These are phyloP conservation scores for Phrynocephalus guinanensis DNA, from an alignment of 2,797 vertebrate species.

Conservation along the genomic window DNA sequence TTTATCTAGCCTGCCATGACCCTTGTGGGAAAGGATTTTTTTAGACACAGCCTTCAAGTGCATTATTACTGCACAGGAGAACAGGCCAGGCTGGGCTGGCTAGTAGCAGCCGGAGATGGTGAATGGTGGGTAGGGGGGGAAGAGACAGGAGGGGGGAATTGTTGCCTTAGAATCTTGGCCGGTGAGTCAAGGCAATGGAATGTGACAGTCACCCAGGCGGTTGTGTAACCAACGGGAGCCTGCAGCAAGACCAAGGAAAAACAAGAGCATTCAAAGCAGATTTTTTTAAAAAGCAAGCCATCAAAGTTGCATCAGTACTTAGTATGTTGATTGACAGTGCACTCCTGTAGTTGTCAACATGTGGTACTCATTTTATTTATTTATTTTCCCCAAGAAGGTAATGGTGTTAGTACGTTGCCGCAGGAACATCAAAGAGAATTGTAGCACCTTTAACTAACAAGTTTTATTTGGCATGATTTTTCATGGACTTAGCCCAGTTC, in stretches of 20 bases:
- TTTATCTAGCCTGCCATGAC: conserved; percentile 65
- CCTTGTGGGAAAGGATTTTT: conserved; percentile 67
- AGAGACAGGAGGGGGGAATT: conserved; percentile 55
- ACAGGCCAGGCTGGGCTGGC: conserved; percentile 64
- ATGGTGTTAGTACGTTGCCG: too few species aligned
- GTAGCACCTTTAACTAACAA: too few species aligned
- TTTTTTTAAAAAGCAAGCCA: neutral
- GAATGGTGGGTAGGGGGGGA: neutral
- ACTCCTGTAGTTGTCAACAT: neutral
- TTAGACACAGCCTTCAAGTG: conserved; percentile 65
- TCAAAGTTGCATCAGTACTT: neutral
- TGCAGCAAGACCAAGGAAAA: conserved; percentile 55
- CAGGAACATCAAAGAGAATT: too few species aligned
- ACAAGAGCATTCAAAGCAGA: neutral
- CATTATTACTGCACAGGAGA: conserved; percentile 62
- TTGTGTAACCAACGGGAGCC: conserved; percentile 66
- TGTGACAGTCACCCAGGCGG: conserved; percentile 62
- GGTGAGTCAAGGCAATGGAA: conserved; percentile 76
- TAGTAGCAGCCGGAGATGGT: conserved; percentile 66
- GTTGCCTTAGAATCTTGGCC: conserved; percentile 70
- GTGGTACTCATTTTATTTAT: neutral
- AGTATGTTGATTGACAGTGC: neutral
- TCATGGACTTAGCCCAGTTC: too few species aligned
- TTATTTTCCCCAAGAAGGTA: too few species aligned
- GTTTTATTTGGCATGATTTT: too few species aligned